A percentile compares a stretch with the other conserved stretches of the same genome.
phyloP scores from a whole-genome alignment of 2,797 vertebrate genomes.

The Thunnus albacares region DNA sequence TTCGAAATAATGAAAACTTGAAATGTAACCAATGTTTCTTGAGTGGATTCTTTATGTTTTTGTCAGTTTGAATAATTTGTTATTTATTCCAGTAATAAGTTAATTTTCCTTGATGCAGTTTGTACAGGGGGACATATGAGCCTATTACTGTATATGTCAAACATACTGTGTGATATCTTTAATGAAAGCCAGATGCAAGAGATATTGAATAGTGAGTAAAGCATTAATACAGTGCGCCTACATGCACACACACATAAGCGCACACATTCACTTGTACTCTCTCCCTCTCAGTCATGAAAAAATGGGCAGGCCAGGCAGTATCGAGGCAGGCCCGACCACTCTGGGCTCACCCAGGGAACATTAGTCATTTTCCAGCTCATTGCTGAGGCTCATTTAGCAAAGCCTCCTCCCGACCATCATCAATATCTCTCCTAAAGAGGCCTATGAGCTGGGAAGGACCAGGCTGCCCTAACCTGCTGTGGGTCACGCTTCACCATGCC shows the following conservation, averaged over 20 bases:
- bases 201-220: background rate
- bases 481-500: conserved; percentile 62
- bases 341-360: conserved; percentile 71
- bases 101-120: background rate
- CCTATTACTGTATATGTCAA: background rate
- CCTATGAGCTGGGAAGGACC: conserved; percentile 64
- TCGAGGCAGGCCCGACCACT: conserved; percentile 48
- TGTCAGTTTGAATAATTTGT: background rate
- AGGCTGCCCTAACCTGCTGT: conserved; percentile 69
- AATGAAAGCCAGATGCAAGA: background rate
- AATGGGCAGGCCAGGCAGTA: conserved; percentile 15
- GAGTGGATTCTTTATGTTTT: no score
- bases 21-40: background rate
- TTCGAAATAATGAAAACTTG: no score
- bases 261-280: background rate
- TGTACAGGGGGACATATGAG: background rate
- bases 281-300: conserved; percentile 27
- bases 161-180: background rate
- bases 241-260: background rate
- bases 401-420: conserved; percentile 75
- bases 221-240: background rate
- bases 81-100: background rate
- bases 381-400: conserved; percentile 83
- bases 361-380: conserved; percentile 82
- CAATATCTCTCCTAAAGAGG: conserved; percentile 81